Conservation (phyloP, 2,113 vertebrate species). For the Elgaria multicarinata region DNA sequence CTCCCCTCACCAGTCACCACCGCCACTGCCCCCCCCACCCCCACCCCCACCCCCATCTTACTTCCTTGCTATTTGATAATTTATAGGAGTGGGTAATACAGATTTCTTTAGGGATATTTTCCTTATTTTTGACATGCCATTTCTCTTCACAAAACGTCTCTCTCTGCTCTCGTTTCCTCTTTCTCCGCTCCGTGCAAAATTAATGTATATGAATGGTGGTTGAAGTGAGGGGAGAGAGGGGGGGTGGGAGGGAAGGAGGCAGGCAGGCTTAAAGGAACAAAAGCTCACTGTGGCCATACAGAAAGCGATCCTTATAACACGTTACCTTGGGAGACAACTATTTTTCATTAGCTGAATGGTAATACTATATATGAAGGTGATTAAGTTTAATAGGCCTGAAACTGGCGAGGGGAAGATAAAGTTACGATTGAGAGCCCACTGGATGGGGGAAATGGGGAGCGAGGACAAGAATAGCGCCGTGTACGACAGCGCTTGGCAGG, state of each 20-base stretch:
- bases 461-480: conserved; percentile 56
- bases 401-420: conserved; percentile 64
- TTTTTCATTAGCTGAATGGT: conserved; percentile 68
- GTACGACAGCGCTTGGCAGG: conserved; percentile 54
- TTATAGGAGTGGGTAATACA: conserved; percentile 33
- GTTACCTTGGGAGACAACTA: conserved; percentile 65
- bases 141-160: conserved; percentile 46
- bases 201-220: conserved; percentile 43
- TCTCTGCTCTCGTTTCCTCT: conserved; percentile 23
- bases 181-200: conserved; percentile 25
- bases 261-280: conserved; percentile 40
- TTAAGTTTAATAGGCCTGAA: conserved; percentile 70
- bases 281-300: conserved; percentile 52
- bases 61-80: conserved; percentile 41
- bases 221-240: conserved; percentile 14
- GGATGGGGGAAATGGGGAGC: not conserved
- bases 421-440: conserved; percentile 62
- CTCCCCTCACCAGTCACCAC: no score
- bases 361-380: conserved; percentile 65
- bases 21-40: not conserved
- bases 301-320: conserved; percentile 56
- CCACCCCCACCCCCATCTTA: not conserved
- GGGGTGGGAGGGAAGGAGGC: not conserved
- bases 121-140: conserved; percentile 45
- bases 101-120: conserved; percentile 54